phyloP scores from a whole-genome alignment of 2,888 invertebrate species.

The Morinoia aosen region DNA sequence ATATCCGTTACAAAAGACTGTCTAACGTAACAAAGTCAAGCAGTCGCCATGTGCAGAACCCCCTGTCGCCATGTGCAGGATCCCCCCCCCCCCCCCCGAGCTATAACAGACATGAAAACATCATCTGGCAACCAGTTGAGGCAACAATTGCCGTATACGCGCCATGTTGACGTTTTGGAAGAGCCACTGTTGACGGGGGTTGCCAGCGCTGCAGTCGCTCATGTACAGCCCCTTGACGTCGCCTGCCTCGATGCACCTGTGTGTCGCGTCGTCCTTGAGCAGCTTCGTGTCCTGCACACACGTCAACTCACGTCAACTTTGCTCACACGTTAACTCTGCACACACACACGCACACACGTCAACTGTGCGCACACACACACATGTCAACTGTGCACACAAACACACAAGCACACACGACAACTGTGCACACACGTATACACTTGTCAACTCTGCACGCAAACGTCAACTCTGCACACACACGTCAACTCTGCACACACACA shows the following conservation, averaged over 20 bases:
- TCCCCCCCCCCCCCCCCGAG: no score
- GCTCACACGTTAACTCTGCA: neutral
- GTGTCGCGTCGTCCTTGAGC: neutral
- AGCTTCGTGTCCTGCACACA: neutral
- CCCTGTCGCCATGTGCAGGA: no score
- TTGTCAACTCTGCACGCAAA: no score
- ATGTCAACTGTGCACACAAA: no score
- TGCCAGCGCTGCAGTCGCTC: neutral
- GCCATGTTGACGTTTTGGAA: neutral
- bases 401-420: no score
- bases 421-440: no score
- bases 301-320: neutral
- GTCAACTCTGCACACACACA: neutral
- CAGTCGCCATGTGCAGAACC: no score
- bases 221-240: neutral
- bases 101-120: neutral
- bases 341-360: neutral
- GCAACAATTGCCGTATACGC: neutral
- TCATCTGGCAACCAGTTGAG: neutral
- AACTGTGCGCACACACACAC: neutral
- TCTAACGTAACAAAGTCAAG: no score
- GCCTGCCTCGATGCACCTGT: neutral
- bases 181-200: conserved; percentile 27
- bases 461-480: no score
- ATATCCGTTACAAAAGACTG: no score